These are phyloP conservation scores for Myopa tessellatipennis DNA, from an alignment of 2,888 invertebrate genomes.

Conservation along the genomic window DNA sequence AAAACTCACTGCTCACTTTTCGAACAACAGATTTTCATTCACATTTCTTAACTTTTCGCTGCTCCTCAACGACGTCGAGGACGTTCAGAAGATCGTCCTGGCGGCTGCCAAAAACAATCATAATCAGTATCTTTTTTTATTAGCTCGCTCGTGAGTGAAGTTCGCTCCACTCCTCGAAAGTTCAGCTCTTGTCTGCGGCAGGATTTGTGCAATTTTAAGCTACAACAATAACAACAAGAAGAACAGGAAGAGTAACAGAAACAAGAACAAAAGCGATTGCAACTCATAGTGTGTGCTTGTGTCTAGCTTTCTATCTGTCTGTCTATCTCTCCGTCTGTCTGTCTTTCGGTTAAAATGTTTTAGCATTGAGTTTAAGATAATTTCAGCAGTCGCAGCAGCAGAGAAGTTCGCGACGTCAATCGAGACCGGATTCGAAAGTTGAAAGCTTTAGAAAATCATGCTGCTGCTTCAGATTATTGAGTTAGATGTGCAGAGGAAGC, in stretches of 20 bases:
- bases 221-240: neutral
- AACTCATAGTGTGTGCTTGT: neutral
- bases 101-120: conserved; percentile 34
- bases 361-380: conserved; percentile 7
- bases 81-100: neutral
- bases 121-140: conserved; percentile 36
- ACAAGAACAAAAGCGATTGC: neutral
- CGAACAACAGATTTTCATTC: neutral
- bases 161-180: neutral
- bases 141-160: conserved; percentile 14
- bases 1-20: neutral
- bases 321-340: neutral
- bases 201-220: neutral
- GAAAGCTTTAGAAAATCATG: neutral
- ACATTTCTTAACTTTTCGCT: neutral
- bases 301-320: neutral
- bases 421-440: conserved; percentile 6
- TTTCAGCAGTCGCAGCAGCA: neutral
- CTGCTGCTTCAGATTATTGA: neutral
- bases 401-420: conserved; percentile 7
- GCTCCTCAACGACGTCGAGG: neutral
- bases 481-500: neutral
- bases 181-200: neutral
- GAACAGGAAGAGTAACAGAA: neutral
- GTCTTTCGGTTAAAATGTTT: neutral